Percentiles rank a stretch among this genome's conserved stretches.
Evolutionary conservation across 2,888 invertebrate species (phyloP).

Genomic region (Chaitophorus viminalis): DNA sequence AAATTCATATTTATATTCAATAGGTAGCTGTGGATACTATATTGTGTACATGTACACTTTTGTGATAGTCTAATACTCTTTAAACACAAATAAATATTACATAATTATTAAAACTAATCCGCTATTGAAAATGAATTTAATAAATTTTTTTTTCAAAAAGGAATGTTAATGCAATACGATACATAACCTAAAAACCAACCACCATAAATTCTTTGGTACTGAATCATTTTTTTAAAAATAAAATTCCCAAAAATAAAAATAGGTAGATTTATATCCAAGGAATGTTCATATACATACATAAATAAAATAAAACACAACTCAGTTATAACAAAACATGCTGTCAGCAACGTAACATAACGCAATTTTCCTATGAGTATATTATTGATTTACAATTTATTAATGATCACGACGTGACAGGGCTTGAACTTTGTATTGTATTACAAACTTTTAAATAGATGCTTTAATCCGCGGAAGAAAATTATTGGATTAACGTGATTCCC

Average conservation of each 20-base stretch:
- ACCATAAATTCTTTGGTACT: slow-evolving; percentile 19
- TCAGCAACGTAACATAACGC: background rate
- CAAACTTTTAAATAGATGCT: background rate
- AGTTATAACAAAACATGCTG: background rate
- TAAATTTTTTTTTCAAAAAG: background rate
- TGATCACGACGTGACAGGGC: background rate
- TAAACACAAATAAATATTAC: background rate
- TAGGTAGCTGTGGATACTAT: no score
- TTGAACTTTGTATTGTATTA: background rate
- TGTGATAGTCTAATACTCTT: background rate
- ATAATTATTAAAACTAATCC: background rate
- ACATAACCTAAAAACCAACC: slow-evolving; percentile 22
- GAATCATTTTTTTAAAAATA: slow-evolving; percentile 56
- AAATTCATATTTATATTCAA: no score
- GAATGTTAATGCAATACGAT: slow-evolving; percentile 17
- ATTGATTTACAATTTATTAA: background rate
- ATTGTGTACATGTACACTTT: no score
- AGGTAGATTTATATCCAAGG: background rate
- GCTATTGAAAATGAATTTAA: background rate
- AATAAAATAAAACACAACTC: background rate
- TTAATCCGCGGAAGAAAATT: background rate
- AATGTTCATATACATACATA: background rate
- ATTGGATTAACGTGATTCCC: background rate
- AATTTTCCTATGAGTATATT: no score
- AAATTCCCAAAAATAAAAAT: slow-evolving; percentile 30